These are phyloP conservation scores for Catocala nupta DNA, from an alignment of 2,888 invertebrate genomes.

Conservation along the genomic window DNA sequence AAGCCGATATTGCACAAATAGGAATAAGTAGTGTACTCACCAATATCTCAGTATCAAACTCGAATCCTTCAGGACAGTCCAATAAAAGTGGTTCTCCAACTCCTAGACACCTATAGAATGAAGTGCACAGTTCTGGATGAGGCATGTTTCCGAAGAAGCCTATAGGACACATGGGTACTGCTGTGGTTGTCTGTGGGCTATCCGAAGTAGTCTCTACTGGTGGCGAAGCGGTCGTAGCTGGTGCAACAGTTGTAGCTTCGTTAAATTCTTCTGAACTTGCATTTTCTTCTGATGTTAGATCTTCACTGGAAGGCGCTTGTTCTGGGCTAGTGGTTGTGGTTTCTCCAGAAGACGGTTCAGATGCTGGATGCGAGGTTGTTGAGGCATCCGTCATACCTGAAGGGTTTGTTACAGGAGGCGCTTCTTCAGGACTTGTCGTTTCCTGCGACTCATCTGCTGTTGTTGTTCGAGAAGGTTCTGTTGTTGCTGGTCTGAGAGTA, in stretches of 20 bases:
- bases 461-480: not conserved
- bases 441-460: not conserved
- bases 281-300: not conserved
- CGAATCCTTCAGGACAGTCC: not conserved
- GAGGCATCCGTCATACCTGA: too few relatives aligned
- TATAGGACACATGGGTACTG: not conserved
- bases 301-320: not conserved
- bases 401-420: not conserved
- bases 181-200: not conserved
- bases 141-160: not conserved
- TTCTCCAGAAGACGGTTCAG: too few relatives aligned
- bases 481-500: not conserved
- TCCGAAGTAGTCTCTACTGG: too few relatives aligned
- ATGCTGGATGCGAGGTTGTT: too few relatives aligned
- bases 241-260: too few relatives aligned
- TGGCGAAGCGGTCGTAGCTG: too few relatives aligned
- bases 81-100: not conserved
- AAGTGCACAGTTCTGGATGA: not conserved
- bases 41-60: not conserved
- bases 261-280: too few relatives aligned
- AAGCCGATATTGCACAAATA: too few relatives aligned
- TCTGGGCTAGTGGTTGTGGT: not conserved
- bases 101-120: not conserved
- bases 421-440: not conserved
- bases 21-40: not conserved